Conservation (phyloP, 2,797 vertebrate species). For the Nothura maculosa region DNA sequence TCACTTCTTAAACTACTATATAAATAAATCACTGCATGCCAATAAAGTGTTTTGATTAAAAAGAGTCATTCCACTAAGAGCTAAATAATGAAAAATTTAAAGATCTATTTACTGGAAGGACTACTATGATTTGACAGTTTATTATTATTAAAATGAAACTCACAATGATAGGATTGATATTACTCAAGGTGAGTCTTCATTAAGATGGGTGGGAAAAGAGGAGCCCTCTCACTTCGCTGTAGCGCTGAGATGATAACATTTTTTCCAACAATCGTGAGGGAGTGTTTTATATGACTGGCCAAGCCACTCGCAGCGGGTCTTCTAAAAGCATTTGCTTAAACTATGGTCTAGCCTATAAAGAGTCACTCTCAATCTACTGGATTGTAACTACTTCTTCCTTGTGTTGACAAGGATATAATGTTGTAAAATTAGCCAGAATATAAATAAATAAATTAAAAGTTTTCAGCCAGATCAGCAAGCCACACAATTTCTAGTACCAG, state of each 20-base stretch:
- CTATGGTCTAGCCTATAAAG: background rate
- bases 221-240: background rate
- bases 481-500: background rate
- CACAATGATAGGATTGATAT: background rate
- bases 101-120: conserved; percentile 8
- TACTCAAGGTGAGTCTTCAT: conserved; percentile 14
- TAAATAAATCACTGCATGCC: conserved; percentile 46
- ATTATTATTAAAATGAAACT: conserved; percentile 25
- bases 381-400: background rate
- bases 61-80: background rate
- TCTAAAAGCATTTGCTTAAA: background rate
- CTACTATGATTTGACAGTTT: background rate
- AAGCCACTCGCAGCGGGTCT: background rate
- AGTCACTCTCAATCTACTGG: background rate
- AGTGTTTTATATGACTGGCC: background rate
- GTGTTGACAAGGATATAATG: background rate
- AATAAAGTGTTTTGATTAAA: conserved; percentile 54
- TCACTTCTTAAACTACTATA: background rate
- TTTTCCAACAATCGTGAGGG: background rate
- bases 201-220: background rate
- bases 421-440: conserved; percentile 10
- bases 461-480: conserved; percentile 6
- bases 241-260: background rate
- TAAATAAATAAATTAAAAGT: background rate
- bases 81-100: conserved; percentile 29